Base-by-base conservation (phyloP, 2,113 vertebrate species). In the Copsychus sechellarum region DNA sequence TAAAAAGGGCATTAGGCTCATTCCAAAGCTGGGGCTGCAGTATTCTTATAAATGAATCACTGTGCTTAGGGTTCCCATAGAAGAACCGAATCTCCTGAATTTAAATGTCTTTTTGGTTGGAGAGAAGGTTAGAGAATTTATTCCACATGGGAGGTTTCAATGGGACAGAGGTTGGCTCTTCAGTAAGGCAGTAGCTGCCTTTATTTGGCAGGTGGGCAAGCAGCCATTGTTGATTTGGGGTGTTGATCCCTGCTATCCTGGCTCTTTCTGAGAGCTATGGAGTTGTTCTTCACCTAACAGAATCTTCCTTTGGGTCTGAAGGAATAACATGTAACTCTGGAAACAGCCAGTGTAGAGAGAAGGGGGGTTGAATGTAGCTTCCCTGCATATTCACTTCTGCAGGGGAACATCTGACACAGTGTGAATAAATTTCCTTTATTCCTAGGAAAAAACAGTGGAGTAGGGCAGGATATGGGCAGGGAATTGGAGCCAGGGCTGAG, bases 281-380 rank as follows among this genome's bases (percentile, higher is more conserved):
- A 54, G 24, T 21, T 42, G 3, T 42, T 78, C 7, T n/a, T 50
- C 19, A 28, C 2, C 40, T 13, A 20, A 45, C 13, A 36, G 17
- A 65, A 26, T 48, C 66, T 67, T 73, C 26, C 20, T 24, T 60
- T 28, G 36, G 19, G 22, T 40, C 28, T 12, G 36, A 36, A 64
- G 64, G 51, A 73, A 9, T 42, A 21, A 33, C 2, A 0, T 1
- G 6, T 10, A 26, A 21, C 13, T 60, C 45, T 66, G 2, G 2
- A 43, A 79, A 8, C 25, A 62, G 53, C 20, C 36, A 25, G 12
- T 6, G 22, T 38, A 29, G 72, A 42, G 69, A 61, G 60, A 6
- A 36, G 3, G 25, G 69, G 24, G 22, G 21, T n/a, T 70, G 34
- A 25, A 7, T 5, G 43, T 19, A 10, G 18, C 3, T 65, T 70